phyloP scores from a whole-genome alignment of 2,113 vertebrate species.

The Pogona vitticeps region DNA sequence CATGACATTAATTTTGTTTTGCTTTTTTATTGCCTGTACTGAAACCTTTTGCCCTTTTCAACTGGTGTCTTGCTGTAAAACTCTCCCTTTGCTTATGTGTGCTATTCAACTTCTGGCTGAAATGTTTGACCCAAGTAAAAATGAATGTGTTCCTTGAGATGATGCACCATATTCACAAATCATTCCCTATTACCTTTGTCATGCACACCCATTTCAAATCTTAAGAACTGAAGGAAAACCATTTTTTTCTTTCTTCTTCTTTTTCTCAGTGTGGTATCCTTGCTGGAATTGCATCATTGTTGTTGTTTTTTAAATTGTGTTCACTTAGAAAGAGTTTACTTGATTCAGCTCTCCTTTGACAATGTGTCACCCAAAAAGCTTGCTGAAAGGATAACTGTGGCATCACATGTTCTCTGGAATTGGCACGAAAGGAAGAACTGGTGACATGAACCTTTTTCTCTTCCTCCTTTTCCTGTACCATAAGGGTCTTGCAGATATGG shows the following conservation, averaged over 20 bases:
- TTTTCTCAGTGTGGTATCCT: slow-evolving; percentile 9
- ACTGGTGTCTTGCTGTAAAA: slow-evolving; percentile 78
- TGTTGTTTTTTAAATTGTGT: slow-evolving; percentile 35
- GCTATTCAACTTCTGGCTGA: slow-evolving; percentile 64
- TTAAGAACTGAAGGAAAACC: slow-evolving; percentile 24
- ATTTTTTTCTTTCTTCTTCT: slow-evolving; percentile 29
- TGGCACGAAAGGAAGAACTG: not conserved
- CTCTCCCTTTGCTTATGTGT: slow-evolving; percentile 75
- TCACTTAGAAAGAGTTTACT: slow-evolving; percentile 4
- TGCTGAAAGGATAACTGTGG: not conserved
- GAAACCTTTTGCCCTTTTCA: slow-evolving; percentile 74
- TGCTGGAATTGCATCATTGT: not conserved
- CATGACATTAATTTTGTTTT: slow-evolving; percentile 71
- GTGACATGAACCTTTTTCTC: not conserved
- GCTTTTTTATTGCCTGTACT: slow-evolving; percentile 63
- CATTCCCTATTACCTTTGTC: slow-evolving; percentile 17
- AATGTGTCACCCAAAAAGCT: not conserved
- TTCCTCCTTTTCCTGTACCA: not conserved
- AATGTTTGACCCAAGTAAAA: slow-evolving; percentile 63
- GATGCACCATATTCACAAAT: slow-evolving; percentile 45
- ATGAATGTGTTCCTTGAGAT: slow-evolving; percentile 58
- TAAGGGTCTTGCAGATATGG: not conserved
- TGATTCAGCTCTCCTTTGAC: not conserved
- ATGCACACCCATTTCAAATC: slow-evolving; percentile 21
- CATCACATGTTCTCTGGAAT: not conserved